Percentiles rank a stretch among this genome's conserved stretches.
These are phyloP conservation scores for Cantharis flavilabris DNA, from an alignment of 2,888 invertebrate species.

Conservation along the genomic window DNA sequence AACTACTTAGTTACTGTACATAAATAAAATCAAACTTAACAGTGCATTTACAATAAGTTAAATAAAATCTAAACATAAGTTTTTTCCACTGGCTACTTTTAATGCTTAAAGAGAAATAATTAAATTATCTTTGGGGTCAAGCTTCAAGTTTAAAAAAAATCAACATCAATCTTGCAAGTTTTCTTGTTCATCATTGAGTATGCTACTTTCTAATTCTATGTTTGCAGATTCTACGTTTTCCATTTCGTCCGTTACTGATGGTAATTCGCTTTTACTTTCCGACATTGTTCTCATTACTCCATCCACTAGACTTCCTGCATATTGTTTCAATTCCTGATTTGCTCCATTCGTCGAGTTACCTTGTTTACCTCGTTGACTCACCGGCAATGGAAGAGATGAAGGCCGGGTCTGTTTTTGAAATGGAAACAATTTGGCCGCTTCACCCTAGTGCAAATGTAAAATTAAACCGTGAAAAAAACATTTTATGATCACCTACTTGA, in stretches of 20 bases:
- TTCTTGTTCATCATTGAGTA: neutral
- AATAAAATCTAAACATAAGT: neutral
- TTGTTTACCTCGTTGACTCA: slow-evolving; percentile 46
- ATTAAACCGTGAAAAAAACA: neutral
- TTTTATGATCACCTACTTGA: slow-evolving; percentile 57
- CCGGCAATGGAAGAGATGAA: slow-evolving; percentile 53
- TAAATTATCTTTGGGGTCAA: neutral
- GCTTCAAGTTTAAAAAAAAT: neutral
- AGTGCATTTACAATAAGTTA: neutral
- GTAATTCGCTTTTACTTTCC: slow-evolving; percentile 39
- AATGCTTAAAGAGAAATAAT: neutral
- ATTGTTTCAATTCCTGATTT: slow-evolving; percentile 49
- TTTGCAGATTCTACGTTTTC: neutral
- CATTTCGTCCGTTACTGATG: slow-evolving; percentile 12
- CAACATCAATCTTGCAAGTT: neutral
- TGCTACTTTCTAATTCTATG: neutral
- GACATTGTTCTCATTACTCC: slow-evolving; percentile 54
- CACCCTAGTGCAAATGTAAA: slow-evolving; percentile 42
- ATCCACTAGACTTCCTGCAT: slow-evolving; percentile 54
- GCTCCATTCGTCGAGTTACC: slow-evolving; percentile 19
- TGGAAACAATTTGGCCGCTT: slow-evolving; percentile 52
- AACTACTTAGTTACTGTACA: neutral
- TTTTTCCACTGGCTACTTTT: neutral
- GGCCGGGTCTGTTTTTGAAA: slow-evolving; percentile 54
- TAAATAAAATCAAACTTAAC: slow-evolving; percentile 4